Conservation (phyloP, 2,113 vertebrate species). For the Conger conger region DNA sequence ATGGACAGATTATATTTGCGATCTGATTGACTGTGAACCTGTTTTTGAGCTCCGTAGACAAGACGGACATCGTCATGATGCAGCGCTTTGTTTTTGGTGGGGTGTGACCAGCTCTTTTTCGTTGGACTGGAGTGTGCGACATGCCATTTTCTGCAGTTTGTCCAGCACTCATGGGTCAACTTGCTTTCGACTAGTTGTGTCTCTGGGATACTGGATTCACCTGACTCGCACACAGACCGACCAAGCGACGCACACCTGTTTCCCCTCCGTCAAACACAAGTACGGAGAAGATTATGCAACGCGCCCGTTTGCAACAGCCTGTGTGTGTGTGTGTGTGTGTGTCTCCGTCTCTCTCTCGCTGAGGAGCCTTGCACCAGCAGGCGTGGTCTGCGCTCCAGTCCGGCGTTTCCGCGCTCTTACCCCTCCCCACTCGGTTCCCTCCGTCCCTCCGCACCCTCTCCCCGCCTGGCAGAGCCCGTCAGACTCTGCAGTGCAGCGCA, state of each 20-base stretch:
- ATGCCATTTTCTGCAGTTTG: too few species aligned
- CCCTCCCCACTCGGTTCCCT: not conserved
- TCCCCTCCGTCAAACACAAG: not conserved
- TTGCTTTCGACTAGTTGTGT: not conserved
- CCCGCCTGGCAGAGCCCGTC: constrained; percentile 24
- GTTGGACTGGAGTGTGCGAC: too few species aligned
- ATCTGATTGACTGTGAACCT: too few species aligned
- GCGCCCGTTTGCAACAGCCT: not conserved
- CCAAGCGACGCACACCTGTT: not conserved
- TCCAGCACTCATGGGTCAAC: too few species aligned
- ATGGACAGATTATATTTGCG: too few species aligned
- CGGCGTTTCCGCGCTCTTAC: not conserved
- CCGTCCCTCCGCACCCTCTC: not conserved
- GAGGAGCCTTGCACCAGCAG: constrained; percentile 33
- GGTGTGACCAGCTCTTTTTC: too few species aligned
- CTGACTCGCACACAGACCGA: not conserved
- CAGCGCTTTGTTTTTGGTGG: too few species aligned
- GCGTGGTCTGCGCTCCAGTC: constrained; percentile 13
- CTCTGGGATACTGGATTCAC: not conserved
- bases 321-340: not conserved
- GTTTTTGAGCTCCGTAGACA: too few species aligned
- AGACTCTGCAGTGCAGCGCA: constrained; percentile 34
- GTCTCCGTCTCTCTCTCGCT: constrained; percentile 37
- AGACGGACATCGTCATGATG: too few species aligned
- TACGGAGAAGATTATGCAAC: not conserved